These are phyloP conservation scores for Ptilorrhoa leucosticta DNA, from an alignment of 2,113 vertebrate species.

Conservation along the genomic window DNA sequence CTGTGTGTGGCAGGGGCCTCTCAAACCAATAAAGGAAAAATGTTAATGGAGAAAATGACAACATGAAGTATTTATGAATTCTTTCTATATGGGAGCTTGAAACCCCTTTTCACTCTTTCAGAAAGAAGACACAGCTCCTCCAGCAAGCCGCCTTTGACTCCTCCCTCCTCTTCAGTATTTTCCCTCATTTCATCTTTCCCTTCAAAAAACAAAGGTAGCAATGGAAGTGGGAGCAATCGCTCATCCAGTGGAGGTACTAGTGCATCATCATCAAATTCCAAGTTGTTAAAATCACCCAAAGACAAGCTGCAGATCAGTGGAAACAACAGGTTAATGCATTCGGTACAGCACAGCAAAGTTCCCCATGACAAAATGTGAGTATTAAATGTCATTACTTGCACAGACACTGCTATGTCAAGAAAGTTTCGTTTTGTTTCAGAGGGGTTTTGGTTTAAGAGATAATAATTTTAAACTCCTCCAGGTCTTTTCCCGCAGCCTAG, in stretches of 20 bases:
- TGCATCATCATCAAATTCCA: slow-evolving; percentile 83
- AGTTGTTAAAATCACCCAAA: slow-evolving; percentile 94
- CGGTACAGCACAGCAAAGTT: slow-evolving; percentile 80
- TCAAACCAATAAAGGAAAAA: not conserved
- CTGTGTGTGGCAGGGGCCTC: not conserved
- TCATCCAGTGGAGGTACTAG: slow-evolving; percentile 75
- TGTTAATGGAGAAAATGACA: not conserved
- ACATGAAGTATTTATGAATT: not conserved
- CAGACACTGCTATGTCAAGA: not conserved
- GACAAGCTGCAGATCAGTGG: slow-evolving; percentile 90
- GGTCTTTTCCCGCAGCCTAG: not conserved
- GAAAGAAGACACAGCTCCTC: slow-evolving; percentile 97
- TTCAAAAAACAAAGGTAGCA: slow-evolving; percentile 79
- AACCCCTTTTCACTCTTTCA: slow-evolving; percentile 15
- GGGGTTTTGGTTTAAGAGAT: not conserved
- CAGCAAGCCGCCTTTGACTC: slow-evolving; percentile 82
- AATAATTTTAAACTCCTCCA: not conserved
- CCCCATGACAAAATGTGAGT: slow-evolving; percentile 92
- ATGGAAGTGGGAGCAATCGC: slow-evolving; percentile 72
- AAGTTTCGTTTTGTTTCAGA: not conserved
- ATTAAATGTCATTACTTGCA: not conserved
- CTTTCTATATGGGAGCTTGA: not conserved
- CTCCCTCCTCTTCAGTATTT: slow-evolving; percentile 78
- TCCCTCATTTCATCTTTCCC: slow-evolving; percentile 80
- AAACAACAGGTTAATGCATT: slow-evolving; percentile 82